phyloP scores from a whole-genome alignment of 1,140 invertebrate species.

The Heliconius eleuchia region DNA sequence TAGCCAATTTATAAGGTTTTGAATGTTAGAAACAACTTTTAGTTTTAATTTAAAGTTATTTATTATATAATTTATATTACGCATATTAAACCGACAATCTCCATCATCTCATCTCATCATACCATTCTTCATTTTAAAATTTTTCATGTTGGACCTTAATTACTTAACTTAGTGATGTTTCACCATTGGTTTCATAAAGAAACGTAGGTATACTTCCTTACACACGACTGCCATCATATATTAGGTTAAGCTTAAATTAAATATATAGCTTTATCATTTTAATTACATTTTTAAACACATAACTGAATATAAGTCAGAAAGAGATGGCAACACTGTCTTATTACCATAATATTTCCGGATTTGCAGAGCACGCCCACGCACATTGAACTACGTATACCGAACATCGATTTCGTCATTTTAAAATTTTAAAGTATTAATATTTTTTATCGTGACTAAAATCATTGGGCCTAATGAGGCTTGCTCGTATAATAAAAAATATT shows the following conservation, averaged over 20 bases:
- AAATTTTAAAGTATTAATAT: neutral
- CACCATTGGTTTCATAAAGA: too few relatives aligned
- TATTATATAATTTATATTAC: too few relatives aligned
- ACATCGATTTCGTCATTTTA: neutral
- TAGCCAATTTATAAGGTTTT: neutral
- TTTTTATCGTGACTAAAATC: neutral
- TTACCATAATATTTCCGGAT: conserved; percentile 14
- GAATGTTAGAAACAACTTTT: too few relatives aligned
- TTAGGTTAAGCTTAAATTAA: neutral
- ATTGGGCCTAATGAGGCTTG: neutral
- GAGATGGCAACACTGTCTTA: neutral
- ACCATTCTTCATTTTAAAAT: too few relatives aligned
- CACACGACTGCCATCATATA: neutral
- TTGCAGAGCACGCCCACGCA: conserved; percentile 16
- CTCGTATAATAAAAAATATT: neutral
- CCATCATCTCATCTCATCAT: too few relatives aligned
- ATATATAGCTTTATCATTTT: neutral
- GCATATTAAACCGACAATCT: too few relatives aligned
- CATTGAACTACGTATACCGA: neutral
- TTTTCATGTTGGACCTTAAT: too few relatives aligned
- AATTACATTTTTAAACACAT: neutral
- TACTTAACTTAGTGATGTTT: too few relatives aligned
- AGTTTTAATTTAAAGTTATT: too few relatives aligned
- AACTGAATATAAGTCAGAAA: neutral
- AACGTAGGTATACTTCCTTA: neutral